Evolutionary conservation across 1,140 invertebrate genomes (phyloP).

Genomic region (Octopus bimaculoides): DNA sequence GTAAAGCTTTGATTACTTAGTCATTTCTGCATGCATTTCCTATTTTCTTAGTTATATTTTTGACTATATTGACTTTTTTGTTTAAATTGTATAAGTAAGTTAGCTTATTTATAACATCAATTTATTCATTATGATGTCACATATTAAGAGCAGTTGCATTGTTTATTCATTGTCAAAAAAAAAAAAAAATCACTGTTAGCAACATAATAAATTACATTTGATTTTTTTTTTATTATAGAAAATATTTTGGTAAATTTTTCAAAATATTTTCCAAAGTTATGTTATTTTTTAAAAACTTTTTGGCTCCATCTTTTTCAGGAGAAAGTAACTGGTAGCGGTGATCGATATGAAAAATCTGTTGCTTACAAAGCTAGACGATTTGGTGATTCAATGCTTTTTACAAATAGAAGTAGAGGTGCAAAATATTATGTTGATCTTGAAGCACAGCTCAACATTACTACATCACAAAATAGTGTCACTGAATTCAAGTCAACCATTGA

Average conservation of each 20-base stretch:
- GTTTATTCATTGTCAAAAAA: too few species aligned
- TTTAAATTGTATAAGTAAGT: too few species aligned
- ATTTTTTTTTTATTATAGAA: background rate
- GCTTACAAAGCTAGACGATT: conserved; percentile 16
- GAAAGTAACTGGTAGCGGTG: background rate
- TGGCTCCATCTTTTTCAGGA: background rate
- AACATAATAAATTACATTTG: background rate
- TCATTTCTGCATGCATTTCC: too few species aligned
- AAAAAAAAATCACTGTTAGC: too few species aligned
- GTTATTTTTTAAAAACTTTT: background rate
- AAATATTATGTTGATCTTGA: conserved; percentile 72
- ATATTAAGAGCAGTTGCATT: too few species aligned
- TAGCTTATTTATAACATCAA: too few species aligned
- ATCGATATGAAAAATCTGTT: background rate
- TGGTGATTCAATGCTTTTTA: conserved; percentile 35
- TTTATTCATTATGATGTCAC: too few species aligned
- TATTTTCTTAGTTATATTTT: too few species aligned
- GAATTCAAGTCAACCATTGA: conserved; percentile 6
- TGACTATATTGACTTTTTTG: too few species aligned
- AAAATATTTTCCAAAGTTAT: background rate
- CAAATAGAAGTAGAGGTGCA: conserved; percentile 36
- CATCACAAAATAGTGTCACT: conserved; percentile 7
- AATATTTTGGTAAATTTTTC: background rate
- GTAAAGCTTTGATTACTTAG: too few species aligned
- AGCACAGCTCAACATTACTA: conserved; percentile 59